Conservation (phyloP, 2,113 vertebrate genomes). For the Labeo rohita region DNA sequence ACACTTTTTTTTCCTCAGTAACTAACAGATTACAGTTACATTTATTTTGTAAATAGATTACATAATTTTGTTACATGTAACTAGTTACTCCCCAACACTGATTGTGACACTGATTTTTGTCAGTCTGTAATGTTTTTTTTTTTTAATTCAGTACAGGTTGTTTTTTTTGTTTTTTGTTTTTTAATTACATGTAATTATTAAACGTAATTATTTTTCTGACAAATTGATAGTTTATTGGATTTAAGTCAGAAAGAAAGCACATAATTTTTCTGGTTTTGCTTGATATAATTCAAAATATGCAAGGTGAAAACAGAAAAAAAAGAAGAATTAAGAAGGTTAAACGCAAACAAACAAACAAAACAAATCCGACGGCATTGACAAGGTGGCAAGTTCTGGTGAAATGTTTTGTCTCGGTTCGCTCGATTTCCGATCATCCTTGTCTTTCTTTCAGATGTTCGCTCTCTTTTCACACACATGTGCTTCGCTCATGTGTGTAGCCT, state of each 20-base stretch:
- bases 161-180: too few species aligned
- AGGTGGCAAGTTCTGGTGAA: constrained; percentile 24
- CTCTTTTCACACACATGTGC: constrained; percentile 24
- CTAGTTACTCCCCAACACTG: too few species aligned
- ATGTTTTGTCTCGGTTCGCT: neutral
- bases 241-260: neutral
- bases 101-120: neutral
- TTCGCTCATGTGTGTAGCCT: constrained; percentile 72
- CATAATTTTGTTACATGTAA: too few species aligned
- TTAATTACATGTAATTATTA: neutral
- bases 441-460: constrained; percentile 42
- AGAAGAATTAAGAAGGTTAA: neutral
- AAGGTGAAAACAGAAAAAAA: neutral
- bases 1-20: too few species aligned
- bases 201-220: neutral
- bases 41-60: too few species aligned
- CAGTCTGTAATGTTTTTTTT: neutral
- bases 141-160: neutral
- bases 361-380: neutral
- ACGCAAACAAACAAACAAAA: neutral
- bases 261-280: neutral
- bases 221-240: neutral
- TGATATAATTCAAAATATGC: neutral
- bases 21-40: too few species aligned
- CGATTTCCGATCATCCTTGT: constrained; percentile 20